A percentile compares a stretch with the other conserved stretches of the same genome.
These are phyloP conservation scores for Apamea crenata DNA, from an alignment of 2,888 invertebrate species.

Conservation along the genomic window DNA sequence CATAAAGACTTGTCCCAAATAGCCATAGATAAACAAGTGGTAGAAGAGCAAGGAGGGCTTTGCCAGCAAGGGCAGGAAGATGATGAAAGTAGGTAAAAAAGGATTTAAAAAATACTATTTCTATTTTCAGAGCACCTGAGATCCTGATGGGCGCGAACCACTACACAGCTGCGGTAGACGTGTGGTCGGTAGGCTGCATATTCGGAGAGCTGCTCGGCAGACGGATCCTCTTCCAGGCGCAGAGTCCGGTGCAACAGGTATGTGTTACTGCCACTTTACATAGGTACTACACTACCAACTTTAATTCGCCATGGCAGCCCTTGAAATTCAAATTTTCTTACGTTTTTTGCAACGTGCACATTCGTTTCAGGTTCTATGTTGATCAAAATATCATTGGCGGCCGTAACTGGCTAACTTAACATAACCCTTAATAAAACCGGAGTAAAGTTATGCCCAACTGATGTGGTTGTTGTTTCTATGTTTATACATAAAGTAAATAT, in stretches of 20 bases:
- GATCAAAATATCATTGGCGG: no score
- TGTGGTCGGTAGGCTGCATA: constrained; percentile 99
- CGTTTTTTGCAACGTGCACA: no score
- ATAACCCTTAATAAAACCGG: no score
- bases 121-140: constrained; percentile 95
- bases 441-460: no score
- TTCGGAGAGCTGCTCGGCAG: constrained; percentile 99
- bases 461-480: no score
- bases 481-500: no score
- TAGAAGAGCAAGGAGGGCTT: not conserved
- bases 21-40: not conserved
- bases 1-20: not conserved
- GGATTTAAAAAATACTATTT: not conserved
- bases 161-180: constrained; percentile 98
- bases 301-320: no score
- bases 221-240: constrained; percentile 99
- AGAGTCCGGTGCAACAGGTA: constrained; percentile 98
- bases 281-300: no score
- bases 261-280: constrained; percentile 1
- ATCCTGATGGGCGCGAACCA: constrained; percentile 99
- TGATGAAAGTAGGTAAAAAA: no score
- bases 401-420: no score
- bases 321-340: not conserved
- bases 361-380: no score
- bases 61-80: not conserved